Conservation (phyloP, 2,888 invertebrate species). For the Drosophila anomelani region DNA sequence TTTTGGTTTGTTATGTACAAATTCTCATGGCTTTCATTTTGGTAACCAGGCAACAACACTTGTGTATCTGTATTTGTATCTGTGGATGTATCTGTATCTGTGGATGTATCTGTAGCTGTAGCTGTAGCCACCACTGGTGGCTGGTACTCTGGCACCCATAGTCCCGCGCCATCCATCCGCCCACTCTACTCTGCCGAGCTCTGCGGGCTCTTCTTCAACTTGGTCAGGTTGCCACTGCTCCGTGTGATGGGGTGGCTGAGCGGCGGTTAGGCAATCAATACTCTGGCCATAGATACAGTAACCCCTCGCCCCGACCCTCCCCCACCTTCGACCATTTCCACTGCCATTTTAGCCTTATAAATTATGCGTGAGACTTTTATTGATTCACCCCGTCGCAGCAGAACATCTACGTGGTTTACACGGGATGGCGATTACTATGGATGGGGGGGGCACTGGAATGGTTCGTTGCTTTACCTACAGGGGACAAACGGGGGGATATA, state of each 20-base stretch:
- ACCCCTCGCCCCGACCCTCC: not conserved
- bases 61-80: constrained; percentile 55
- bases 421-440: constrained; percentile 26
- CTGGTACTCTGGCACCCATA: constrained; percentile 34
- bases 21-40: constrained; percentile 52
- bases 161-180: constrained; percentile 4
- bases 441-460: constrained; percentile 4
- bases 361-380: constrained; percentile 70
- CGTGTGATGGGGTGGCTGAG: constrained; percentile 19
- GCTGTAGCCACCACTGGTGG: constrained; percentile 45
- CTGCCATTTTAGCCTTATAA: constrained; percentile 55
- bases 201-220: constrained; percentile 39
- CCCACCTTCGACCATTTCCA: constrained; percentile 25
- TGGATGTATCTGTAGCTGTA: constrained; percentile 20
- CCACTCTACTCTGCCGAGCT: constrained; percentile 6
- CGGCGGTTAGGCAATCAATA: constrained; percentile 48
- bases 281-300: constrained; percentile 44
- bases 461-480: not conserved
- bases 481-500: not conserved
- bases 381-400: constrained; percentile 51
- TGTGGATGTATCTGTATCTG: constrained; percentile 24
- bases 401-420: constrained; percentile 36
- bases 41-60: constrained; percentile 75
- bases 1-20: constrained; percentile 82
- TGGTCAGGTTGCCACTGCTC: constrained; percentile 20